Percentiles rank a stretch among this genome's conserved stretches.
phyloP scores from a whole-genome alignment of 2,888 invertebrate species.

The Polydesmus complanatus region DNA sequence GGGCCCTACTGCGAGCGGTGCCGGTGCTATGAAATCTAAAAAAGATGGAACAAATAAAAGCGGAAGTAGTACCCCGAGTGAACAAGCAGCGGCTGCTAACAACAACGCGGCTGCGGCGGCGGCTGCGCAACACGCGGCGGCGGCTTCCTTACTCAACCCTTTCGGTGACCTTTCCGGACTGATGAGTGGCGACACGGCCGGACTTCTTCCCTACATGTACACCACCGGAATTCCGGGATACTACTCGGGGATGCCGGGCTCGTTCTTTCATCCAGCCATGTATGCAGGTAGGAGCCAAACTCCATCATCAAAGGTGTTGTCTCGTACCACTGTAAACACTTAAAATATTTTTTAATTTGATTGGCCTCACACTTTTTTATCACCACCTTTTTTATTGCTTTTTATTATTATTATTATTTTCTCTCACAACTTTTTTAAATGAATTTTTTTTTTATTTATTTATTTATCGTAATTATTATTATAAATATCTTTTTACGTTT shows the following conservation, averaged over 20 bases:
- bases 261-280: constrained; percentile 46
- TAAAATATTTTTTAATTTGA: too few relatives aligned
- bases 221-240: constrained; percentile 31
- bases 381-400: too few relatives aligned
- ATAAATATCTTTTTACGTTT: too few relatives aligned
- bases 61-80: background rate
- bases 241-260: constrained; percentile 30
- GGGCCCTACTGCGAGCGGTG: background rate
- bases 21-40: background rate
- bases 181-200: constrained; percentile 22
- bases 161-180: constrained; percentile 18
- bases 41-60: background rate
- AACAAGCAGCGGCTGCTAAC: background rate
- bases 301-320: constrained; percentile 5
- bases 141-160: constrained; percentile 15
- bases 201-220: constrained; percentile 34
- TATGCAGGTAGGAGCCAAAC: constrained; percentile 27
- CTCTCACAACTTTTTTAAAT: too few relatives aligned
- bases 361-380: too few relatives aligned
- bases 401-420: too few relatives aligned
- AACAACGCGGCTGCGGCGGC: background rate
- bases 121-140: background rate
- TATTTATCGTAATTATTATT: too few relatives aligned
- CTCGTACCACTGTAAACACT: constrained; percentile 10
- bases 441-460: too few relatives aligned